phyloP scores from a whole-genome alignment of 2,888 invertebrate genomes.

The Andrena bicolor region DNA sequence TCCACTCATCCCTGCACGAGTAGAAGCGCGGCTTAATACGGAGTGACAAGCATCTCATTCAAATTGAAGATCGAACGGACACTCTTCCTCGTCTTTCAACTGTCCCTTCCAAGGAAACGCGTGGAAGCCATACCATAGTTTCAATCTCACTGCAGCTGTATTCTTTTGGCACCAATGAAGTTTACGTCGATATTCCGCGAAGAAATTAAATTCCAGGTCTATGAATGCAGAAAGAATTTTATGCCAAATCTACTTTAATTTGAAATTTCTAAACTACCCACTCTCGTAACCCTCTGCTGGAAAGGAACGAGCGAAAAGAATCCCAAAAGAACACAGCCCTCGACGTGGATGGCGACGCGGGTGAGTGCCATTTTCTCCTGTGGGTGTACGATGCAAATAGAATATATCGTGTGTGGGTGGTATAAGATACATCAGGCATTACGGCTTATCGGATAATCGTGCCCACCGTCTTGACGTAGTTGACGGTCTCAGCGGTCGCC shows the following conservation, averaged over 20 bases:
- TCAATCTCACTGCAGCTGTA: neutral
- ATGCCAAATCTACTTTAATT: too few species aligned
- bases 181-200: too few species aligned
- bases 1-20: too few species aligned
- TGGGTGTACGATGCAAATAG: slow-evolving; percentile 37
- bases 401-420: slow-evolving; percentile 26
- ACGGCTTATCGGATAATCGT: slow-evolving; percentile 53
- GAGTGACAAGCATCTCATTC: neutral
- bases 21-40: too few species aligned
- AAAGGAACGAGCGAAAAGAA: neutral
- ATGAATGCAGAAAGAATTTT: too few species aligned
- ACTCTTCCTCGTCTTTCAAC: neutral
- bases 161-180: slow-evolving; percentile 10
- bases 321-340: slow-evolving; percentile 13
- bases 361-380: slow-evolving; percentile 5
- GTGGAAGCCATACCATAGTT: neutral
- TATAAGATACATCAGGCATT: slow-evolving; percentile 43
- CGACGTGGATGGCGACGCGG: neutral
- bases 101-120: neutral
- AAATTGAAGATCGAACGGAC: slow-evolving; percentile 1
- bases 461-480: slow-evolving; percentile 95
- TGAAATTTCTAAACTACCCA: too few species aligned
- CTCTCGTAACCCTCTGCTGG: neutral
- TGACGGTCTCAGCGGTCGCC: slow-evolving; percentile 94
- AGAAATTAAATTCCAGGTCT: too few species aligned